These are phyloP conservation scores for Argentina silus DNA, from an alignment of 2,797 vertebrate genomes.

Conservation along the genomic window DNA sequence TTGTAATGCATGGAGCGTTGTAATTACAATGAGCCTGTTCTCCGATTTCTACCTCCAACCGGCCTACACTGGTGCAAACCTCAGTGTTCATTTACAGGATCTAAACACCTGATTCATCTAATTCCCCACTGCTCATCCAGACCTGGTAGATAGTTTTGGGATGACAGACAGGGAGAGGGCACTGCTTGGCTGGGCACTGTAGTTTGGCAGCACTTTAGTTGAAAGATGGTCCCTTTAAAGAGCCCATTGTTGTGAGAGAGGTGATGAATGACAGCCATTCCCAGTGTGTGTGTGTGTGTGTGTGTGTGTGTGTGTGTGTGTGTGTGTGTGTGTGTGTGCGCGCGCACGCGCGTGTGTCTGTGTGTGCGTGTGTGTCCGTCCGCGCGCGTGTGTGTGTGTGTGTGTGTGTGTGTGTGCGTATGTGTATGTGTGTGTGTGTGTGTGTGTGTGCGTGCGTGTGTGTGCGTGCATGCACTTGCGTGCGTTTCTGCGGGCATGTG, in stretches of 20 bases:
- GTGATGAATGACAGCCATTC: conserved; percentile 73
- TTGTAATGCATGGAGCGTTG: no score
- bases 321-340: conserved; percentile 10
- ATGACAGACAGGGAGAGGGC: conserved; percentile 33
- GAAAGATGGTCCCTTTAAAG: conserved; percentile 65
- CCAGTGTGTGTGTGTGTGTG: conserved; percentile 34
- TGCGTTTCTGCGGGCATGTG: conserved; percentile 9
- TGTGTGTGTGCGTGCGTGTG: neutral
- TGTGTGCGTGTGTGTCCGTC: neutral
- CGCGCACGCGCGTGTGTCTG: neutral
- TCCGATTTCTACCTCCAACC: no score
- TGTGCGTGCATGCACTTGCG: conserved; percentile 25
- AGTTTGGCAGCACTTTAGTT: conserved; percentile 57
- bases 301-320: conserved; percentile 14
- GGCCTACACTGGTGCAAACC: no score
- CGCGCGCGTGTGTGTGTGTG: conserved; percentile 11
- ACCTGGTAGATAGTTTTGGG: conserved; percentile 37
- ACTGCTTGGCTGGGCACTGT: conserved; percentile 37
- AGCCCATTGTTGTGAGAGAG: conserved; percentile 63
- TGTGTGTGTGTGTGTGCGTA: neutral
- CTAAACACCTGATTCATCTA: no score
- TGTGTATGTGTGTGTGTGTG: conserved; percentile 7
- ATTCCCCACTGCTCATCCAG: no score
- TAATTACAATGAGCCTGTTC: no score
- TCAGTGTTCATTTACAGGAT: no score